These are phyloP conservation scores for Hydrocynus forskahlii DNA, from an alignment of 2,797 vertebrate genomes.

Conservation along the genomic window DNA sequence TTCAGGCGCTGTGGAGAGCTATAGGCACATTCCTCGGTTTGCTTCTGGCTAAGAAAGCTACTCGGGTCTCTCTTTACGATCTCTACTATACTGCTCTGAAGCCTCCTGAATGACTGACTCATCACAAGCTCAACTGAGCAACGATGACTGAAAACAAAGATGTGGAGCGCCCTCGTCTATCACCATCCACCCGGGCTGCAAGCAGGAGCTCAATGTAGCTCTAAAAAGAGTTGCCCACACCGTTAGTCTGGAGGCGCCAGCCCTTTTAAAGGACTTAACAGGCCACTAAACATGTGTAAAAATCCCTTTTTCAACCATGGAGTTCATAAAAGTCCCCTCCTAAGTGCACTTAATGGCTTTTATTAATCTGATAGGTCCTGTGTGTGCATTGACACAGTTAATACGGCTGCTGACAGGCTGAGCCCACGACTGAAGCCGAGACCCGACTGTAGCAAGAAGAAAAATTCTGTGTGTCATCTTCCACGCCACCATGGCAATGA, in stretches of 20 bases:
- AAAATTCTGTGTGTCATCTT: constrained; percentile 17
- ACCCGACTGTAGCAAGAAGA: constrained; percentile 24
- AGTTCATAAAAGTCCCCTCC: constrained; percentile 49
- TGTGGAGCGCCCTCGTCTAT: background rate
- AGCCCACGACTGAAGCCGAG: constrained; percentile 36
- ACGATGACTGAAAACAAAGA: background rate
- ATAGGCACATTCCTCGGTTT: constrained; percentile 39
- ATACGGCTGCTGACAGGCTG: constrained; percentile 33
- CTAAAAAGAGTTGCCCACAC: constrained; percentile 18
- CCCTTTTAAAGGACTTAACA: constrained; percentile 50
- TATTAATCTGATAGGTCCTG: constrained; percentile 56
- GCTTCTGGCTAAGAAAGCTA: constrained; percentile 29
- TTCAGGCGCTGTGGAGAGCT: constrained; percentile 36
- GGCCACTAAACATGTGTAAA: constrained; percentile 53
- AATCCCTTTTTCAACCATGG: constrained; percentile 32
- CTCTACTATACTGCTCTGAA: constrained; percentile 26
- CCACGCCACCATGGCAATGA: constrained; percentile 1
- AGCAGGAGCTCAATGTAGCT: background rate
- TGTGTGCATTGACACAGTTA: constrained; percentile 46
- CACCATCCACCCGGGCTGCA: constrained; percentile 13
- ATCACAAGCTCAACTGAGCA: constrained; percentile 23
- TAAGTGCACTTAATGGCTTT: constrained; percentile 43
- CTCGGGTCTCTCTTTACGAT: constrained; percentile 35
- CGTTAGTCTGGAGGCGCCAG: constrained; percentile 27
- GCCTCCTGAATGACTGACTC: constrained; percentile 16